phyloP scores from a whole-genome alignment of 2,113 vertebrate species.

The Ramphastos sulfuratus region DNA sequence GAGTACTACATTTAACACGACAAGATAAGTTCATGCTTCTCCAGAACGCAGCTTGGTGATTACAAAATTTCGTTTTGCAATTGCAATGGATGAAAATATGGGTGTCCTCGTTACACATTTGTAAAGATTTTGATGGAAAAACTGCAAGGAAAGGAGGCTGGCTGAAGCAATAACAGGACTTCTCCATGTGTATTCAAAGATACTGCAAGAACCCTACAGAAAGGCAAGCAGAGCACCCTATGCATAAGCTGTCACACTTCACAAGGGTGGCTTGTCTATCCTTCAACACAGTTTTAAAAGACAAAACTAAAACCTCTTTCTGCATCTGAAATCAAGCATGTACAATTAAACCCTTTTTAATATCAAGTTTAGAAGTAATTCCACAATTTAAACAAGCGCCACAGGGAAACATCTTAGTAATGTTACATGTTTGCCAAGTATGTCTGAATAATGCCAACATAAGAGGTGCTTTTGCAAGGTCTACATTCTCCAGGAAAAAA shows the following conservation, averaged over 20 bases:
- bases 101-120: neutral
- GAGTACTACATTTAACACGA: neutral
- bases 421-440: conserved; percentile 91
- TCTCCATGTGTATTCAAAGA: neutral
- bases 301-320: conserved; percentile 10
- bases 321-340: conserved; percentile 35
- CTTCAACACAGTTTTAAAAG: neutral
- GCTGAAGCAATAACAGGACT: neutral
- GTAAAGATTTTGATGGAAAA: neutral
- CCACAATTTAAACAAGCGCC: conserved; percentile 73
- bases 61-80: neutral
- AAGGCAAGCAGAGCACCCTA: conserved; percentile 7
- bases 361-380: conserved; percentile 69
- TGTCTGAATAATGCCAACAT: conserved; percentile 94
- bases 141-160: neutral
- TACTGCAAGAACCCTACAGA: neutral
- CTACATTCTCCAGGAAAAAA: conserved; percentile 78
- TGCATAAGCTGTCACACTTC: neutral
- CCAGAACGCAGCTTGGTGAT: neutral
- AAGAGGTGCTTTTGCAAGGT: conserved; percentile 84
- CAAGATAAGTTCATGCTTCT: neutral
- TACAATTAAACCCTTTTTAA: conserved; percentile 63
- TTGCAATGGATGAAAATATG: neutral
- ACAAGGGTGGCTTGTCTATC: neutral
- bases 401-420: conserved; percentile 79